A percentile compares a stretch with the other conserved stretches of the same genome.
These are phyloP conservation scores for Urocynchramus pylzowi DNA, from an alignment of 2,113 vertebrate genomes.

Conservation along the genomic window DNA sequence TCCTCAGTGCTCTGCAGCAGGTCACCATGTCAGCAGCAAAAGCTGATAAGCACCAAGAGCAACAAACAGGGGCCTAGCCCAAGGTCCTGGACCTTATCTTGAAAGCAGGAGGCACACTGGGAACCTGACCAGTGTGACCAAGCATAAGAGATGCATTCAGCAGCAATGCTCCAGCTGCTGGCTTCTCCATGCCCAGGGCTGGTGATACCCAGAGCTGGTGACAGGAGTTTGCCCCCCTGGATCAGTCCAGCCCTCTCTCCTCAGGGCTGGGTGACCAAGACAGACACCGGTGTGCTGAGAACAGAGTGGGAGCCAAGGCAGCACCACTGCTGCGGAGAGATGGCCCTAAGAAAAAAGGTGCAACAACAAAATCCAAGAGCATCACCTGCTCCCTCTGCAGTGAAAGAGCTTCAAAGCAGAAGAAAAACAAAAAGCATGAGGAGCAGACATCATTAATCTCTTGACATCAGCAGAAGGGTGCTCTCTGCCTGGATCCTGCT, in stretches of 20 bases:
- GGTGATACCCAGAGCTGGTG: neutral
- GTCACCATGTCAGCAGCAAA: neutral
- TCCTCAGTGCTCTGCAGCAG: accelerated
- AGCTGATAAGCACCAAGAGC: slow-evolving; percentile 2
- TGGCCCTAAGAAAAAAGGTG: neutral
- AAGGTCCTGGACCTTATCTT: slow-evolving; percentile 24
- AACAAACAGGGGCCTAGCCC: neutral
- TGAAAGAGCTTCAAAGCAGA: neutral
- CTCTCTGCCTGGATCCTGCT: neutral
- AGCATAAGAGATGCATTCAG: neutral
- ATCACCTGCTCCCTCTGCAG: neutral
- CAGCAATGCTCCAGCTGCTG: accelerated
- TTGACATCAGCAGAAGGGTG: neutral
- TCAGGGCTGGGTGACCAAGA: accelerated
- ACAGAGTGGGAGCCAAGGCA: neutral
- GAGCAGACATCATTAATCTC: slow-evolving; percentile 26
- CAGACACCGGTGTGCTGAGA: accelerated
- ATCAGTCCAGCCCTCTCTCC: neutral
- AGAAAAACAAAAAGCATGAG: neutral
- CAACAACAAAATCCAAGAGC: neutral
- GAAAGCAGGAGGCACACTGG: neutral
- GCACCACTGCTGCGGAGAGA: accelerated
- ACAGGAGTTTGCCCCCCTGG: neutral
- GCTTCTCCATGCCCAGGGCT: neutral
- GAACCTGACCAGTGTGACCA: neutral